Conservation (phyloP, 2,797 vertebrate species). For the Caiman crocodilus region DNA sequence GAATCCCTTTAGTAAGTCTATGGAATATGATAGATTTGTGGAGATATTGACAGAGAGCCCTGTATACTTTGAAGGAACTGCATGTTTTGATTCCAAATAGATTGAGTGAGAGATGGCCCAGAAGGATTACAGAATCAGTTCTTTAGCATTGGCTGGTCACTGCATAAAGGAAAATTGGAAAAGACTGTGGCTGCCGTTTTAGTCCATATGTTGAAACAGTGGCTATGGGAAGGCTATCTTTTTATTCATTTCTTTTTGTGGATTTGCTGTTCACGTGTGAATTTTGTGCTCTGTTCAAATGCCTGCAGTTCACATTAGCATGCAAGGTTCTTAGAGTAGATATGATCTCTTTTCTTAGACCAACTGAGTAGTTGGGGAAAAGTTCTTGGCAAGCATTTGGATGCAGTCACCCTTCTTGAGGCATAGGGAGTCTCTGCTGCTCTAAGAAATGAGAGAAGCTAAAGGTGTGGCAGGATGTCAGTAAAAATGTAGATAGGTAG, state of each 20-base stretch:
- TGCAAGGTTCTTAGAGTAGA: no score
- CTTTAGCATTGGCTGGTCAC: slow-evolving; percentile 21
- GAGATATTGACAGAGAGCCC: not conserved
- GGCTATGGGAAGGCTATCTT: fast-evolving
- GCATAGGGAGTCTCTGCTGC: no score
- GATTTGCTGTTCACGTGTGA: not conserved
- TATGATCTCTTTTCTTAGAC: no score
- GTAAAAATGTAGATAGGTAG: no score
- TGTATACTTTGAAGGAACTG: not conserved
- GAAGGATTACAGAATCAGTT: not conserved
- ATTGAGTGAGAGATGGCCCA: not conserved
- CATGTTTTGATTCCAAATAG: not conserved
- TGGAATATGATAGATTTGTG: not conserved
- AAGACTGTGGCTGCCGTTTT: not conserved
- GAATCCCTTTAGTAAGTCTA: not conserved
- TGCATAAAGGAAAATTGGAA: not conserved
- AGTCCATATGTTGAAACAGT: not conserved
- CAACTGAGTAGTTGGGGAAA: no score
- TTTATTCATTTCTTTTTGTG: not conserved
- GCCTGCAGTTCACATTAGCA: fast-evolving
- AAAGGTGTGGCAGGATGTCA: no score
- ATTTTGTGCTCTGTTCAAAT: not conserved
- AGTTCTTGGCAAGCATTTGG: no score
- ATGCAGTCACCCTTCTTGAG: no score
- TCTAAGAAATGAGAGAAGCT: no score